Evolutionary conservation across 2,797 vertebrate species (phyloP).

Genomic region (Peromyscus melanophrys): DNA sequence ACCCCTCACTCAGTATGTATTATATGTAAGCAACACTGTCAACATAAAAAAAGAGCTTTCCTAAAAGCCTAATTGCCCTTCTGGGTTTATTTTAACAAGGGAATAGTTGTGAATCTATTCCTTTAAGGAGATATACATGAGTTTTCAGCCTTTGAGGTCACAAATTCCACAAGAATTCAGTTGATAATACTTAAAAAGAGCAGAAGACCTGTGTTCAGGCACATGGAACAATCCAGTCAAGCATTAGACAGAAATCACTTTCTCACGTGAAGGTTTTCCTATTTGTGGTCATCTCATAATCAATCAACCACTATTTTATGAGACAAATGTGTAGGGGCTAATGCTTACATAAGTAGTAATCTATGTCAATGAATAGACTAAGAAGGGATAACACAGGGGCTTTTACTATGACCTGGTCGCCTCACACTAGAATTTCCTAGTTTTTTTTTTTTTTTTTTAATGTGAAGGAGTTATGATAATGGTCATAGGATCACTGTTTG

Average conservation of each 20-base stretch:
- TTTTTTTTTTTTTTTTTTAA: not conserved
- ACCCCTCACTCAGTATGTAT: not conserved
- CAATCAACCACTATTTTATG: not conserved
- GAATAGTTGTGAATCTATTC: not conserved
- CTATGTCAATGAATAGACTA: not conserved
- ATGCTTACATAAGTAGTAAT: not conserved
- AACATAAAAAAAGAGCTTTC: conserved; percentile 22
- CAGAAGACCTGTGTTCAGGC: not conserved
- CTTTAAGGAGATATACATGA: conserved; percentile 27
- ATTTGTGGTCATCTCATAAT: not conserved
- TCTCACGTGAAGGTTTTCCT: not conserved
- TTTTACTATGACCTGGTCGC: not conserved
- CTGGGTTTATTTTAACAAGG: conserved; percentile 23
- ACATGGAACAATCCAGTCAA: not conserved
- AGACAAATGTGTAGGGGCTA: not conserved
- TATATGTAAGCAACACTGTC: not conserved
- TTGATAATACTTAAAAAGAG: not conserved
- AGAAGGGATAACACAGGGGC: not conserved
- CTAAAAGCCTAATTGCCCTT: conserved; percentile 52
- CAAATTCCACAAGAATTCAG: not conserved
- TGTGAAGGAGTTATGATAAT: not conserved
- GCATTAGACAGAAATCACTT: not conserved
- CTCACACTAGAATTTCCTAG: not conserved
- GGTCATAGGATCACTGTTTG: not conserved
- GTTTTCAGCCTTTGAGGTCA: not conserved